These are phyloP conservation scores for Branchinecta sandiegonensis DNA, from an alignment of 2,888 invertebrate species.

Conservation along the genomic window DNA sequence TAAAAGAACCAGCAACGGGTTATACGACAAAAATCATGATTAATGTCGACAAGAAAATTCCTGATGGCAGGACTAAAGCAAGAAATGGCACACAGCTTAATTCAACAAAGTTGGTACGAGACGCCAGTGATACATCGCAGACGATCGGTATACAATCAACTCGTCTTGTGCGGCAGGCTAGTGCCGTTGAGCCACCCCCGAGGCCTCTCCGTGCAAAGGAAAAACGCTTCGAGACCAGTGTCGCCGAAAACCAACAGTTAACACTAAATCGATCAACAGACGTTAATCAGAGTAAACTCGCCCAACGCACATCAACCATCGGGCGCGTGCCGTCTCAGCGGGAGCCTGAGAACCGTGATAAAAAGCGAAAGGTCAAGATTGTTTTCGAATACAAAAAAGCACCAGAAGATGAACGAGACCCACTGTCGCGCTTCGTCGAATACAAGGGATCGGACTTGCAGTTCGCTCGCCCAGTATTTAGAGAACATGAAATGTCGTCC, in stretches of 20 bases:
- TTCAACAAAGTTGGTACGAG: background rate
- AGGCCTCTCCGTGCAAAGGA: background rate
- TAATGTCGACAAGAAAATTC: background rate
- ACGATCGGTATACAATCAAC: background rate
- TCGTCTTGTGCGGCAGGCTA: constrained; percentile 14
- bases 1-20: background rate
- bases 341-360: constrained; percentile 6
- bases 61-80: background rate
- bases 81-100: background rate
- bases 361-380: constrained; percentile 13
- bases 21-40: constrained; percentile 10
- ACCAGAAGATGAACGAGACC: background rate
- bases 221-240: background rate
- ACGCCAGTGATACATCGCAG: constrained; percentile 2
- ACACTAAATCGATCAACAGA: background rate
- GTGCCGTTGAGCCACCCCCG: background rate
- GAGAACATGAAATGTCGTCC: background rate
- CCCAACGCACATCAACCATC: background rate
- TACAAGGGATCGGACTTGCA: constrained; percentile 4
- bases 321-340: constrained; percentile 13
- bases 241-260: background rate
- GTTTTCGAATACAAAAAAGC: constrained; percentile 11
- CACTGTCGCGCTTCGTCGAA: constrained; percentile 7
- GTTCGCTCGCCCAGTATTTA: background rate
- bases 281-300: background rate